Conservation (phyloP, 2,113 vertebrate species). For the Sakesphorus luctuosus region DNA sequence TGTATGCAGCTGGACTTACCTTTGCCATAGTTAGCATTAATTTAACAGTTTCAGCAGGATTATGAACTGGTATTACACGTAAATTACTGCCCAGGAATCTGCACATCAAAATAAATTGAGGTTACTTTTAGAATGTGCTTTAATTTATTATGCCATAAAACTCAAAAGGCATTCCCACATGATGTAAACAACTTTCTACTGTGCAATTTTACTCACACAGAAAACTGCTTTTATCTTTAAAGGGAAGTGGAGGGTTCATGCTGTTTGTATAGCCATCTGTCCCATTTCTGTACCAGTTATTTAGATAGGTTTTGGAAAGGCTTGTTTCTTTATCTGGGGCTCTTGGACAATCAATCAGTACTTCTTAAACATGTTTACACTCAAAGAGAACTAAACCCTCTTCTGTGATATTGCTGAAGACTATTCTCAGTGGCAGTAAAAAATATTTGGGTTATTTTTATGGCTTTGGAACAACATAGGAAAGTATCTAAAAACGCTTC, state of each 20-base stretch:
- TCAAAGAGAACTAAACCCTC: neutral
- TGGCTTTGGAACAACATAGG: neutral
- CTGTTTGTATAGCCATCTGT: slow-evolving; percentile 10
- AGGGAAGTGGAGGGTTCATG: neutral
- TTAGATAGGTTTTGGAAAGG: neutral
- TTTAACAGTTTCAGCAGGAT: slow-evolving; percentile 80
- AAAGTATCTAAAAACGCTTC: neutral
- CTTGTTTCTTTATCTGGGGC: neutral
- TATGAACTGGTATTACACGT: slow-evolving; percentile 86
- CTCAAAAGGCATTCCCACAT: neutral
- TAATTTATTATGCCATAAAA: neutral
- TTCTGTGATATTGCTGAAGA: neutral
- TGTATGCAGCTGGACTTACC: slow-evolving; percentile 72
- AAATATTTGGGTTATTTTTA: neutral
- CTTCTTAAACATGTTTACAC: neutral
- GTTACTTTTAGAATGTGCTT: neutral
- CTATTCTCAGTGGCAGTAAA: neutral
- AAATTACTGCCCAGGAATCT: slow-evolving; percentile 91
- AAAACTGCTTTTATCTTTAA: neutral
- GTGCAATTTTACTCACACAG: neutral
- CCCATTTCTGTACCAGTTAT: neutral
- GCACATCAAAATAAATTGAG: slow-evolving; percentile 35
- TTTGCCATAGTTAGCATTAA: slow-evolving; percentile 90
- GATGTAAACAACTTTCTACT: neutral
- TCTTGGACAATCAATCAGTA: neutral